Evolutionary conservation across 2,888 invertebrate genomes (phyloP), one percentile per base, ranked within the genome.

Genomic region (Adelognathus sp.): DNA sequence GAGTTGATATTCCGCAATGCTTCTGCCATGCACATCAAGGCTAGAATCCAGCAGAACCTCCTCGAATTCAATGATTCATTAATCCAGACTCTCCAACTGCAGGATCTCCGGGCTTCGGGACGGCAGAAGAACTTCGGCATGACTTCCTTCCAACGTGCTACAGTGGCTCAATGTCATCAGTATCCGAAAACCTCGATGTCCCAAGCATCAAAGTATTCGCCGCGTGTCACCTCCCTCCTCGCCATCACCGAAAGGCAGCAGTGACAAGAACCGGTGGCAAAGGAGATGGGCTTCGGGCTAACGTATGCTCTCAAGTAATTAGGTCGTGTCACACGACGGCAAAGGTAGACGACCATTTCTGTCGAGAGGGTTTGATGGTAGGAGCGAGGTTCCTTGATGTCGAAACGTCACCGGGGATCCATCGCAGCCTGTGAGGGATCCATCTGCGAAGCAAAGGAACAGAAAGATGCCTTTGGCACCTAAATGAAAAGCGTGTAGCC

Each of bases 271-370:
- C 33, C 16, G 33, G 46, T 50, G 21, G 24, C 18, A 16, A 50
- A 24, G 56, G 41, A 44, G 46, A 61, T 27, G 16, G 33, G 5
- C 56, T 31, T 18, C 50, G 46, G 46, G 58, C 50, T 54, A 46
- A 79, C 61, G 39, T 33, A 64, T 78, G 86, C 87, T 87, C 84
- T 87, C 86, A 87, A 86, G 82, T 85, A 87, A 87, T 87, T 87
- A 86, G 86, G 87, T 87, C 87, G 86, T 67, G 74, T 81, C 83
- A 81, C 58, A 31, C 16, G 31, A 18, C 31, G 36, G 64, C 72
- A 70, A 76, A 78, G 78, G 56, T 75, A 39, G 52, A 36, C 41
- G 41, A n/a, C 61, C 56, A 64, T 44, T 52, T 58, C 21, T n/a
- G 14, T 21, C 29, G 21, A 44, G 24, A n/a, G n/a, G n/a, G n/a